Percentiles rank a stretch among this genome's conserved stretches.
Conservation (phyloP, 2,113 vertebrate genomes). For the Hiodon tergisus region DNA sequence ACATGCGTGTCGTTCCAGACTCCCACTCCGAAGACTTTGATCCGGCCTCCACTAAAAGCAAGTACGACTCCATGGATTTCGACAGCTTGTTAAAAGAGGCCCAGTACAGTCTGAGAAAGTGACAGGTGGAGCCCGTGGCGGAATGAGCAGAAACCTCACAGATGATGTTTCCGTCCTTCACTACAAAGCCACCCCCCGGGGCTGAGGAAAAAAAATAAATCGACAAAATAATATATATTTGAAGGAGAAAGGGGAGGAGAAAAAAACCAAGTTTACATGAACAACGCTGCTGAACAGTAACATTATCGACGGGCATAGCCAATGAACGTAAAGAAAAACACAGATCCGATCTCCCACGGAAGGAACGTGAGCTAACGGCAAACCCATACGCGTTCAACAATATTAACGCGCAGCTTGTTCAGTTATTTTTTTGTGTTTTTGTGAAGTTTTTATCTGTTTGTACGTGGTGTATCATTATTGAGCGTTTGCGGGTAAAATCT, state of each 20-base stretch:
- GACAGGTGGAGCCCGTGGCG: constrained; percentile 63
- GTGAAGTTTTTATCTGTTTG: constrained; percentile 66
- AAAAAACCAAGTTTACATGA: constrained; percentile 94
- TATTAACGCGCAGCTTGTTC: constrained; percentile 78
- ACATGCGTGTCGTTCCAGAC: constrained; percentile 65
- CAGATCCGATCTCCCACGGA: constrained; percentile 44
- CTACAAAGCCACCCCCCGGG: constrained; percentile 64
- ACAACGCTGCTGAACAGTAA: constrained; percentile 83
- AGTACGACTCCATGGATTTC: constrained; percentile 99
- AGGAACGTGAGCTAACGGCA: constrained; percentile 44
- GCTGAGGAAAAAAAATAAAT: constrained; percentile 43
- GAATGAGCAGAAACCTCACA: constrained; percentile 63
- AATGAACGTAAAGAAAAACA: constrained; percentile 37
- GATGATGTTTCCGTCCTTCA: constrained; percentile 67
- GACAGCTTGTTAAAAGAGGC: constrained; percentile 98
- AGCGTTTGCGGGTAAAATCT: constrained; percentile 52
- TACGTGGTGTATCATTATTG: constrained; percentile 78
- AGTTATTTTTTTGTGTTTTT: constrained; percentile 57
- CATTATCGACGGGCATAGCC: constrained; percentile 54
- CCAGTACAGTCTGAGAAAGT: constrained; percentile 94
- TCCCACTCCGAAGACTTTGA: constrained; percentile 98
- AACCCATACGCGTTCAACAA: constrained; percentile 73
- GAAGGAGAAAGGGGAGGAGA: constrained; percentile 38
- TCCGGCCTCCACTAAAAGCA: constrained; percentile 97
- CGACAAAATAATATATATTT: constrained; percentile 43